Evolutionary conservation across 2,113 vertebrate genomes (phyloP).

Genomic region (Hippocampus abdominalis): DNA sequence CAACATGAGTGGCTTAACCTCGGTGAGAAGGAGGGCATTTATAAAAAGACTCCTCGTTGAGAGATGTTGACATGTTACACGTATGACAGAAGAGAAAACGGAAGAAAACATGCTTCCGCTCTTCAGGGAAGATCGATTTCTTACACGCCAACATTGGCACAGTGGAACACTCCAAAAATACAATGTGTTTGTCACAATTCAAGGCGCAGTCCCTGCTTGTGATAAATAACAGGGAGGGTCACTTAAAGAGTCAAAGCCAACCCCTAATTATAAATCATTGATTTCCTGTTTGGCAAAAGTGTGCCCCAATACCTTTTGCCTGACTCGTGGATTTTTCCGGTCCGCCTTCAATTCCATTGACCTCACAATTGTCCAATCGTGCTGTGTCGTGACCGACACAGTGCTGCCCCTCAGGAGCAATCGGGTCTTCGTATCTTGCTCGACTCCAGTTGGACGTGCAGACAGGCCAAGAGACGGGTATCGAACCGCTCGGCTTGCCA

Average conservation of each 20-base stretch:
- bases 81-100: neutral
- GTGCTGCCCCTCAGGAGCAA: neutral
- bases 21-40: constrained; percentile 11
- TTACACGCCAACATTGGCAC: neutral
- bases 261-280: neutral
- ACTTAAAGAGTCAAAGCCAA: neutral
- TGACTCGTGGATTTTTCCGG: neutral
- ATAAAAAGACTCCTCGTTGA: constrained; percentile 7
- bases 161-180: too few relatives aligned
- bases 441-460: neutral
- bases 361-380: neutral
- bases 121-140: neutral
- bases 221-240: too few relatives aligned
- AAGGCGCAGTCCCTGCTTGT: too few relatives aligned
- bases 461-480: neutral
- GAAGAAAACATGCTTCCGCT: neutral
- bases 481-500: neutral
- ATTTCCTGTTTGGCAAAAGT: too few relatives aligned
- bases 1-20: constrained; percentile 14
- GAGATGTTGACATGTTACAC: neutral
- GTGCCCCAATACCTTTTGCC: neutral
- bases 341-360: neutral
- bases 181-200: too few relatives aligned
- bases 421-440: neutral
- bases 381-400: neutral